Base-by-base conservation (phyloP, 2,797 vertebrate species). In the Moxostoma hubbsi region DNA sequence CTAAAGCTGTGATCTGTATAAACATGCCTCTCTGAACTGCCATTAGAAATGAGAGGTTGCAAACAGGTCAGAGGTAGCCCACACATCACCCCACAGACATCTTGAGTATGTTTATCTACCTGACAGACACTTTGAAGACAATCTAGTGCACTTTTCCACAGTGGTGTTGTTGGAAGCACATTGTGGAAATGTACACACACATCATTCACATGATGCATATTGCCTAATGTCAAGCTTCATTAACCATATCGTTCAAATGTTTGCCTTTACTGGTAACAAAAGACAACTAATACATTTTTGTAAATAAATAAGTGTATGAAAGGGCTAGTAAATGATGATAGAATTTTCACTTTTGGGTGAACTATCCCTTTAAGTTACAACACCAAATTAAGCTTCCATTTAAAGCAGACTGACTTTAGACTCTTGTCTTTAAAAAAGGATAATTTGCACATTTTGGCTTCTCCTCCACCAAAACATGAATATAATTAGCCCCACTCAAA, bases 381-480 rank as follows among this genome's bases (percentile, higher is more conserved):
- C 24, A 18, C 9, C 9, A 71, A 66, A 49, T 87, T 90, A 92
- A 89, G 80, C 83, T 89, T 86, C 15, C 53, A 77, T 73, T 77
- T 61, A 79, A 85, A 82, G 81, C 85, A 78, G 89, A 88, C 81
- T 47, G 63, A 74, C 80, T 86, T 80, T 82, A 87, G 89, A 89
- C 78, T 71, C 84, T 36, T 36, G 36, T 82, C 58, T 90, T 89
- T 89, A 81, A 89, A 88, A 13, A 2, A 70, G 82, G 80, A 90
- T 91, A 90, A 94, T 93, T 93, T 93, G 93, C 91, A 93, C 91
- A 90, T 92, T 93, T 91, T 91, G 93, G 36, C 36, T 4, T 36
- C 91, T 90, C 89, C 91, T 88, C 92, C 89, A 93, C 91, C 92
- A 93, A 92, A 94, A 93, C 92, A 93, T 90, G 91, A 93, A 93